These are phyloP conservation scores for Crotalus viridis DNA, from an alignment of 2,113 vertebrate genomes.

Conservation along the genomic window DNA sequence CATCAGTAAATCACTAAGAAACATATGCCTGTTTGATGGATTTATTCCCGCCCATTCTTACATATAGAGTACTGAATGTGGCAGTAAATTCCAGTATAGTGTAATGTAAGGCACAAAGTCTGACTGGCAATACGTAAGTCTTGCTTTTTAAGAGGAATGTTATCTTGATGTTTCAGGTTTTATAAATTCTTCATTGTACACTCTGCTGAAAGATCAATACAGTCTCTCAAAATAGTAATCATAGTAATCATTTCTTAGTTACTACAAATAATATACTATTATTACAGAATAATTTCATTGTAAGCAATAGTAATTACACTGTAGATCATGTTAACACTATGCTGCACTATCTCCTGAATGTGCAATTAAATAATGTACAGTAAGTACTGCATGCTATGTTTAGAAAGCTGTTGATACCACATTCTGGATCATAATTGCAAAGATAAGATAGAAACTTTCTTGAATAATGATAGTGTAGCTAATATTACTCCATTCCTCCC, in stretches of 20 bases:
- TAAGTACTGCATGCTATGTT: constrained; percentile 62
- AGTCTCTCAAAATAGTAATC: constrained; percentile 54
- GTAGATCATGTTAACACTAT: constrained; percentile 65
- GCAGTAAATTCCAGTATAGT: constrained; percentile 23
- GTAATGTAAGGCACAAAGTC: constrained; percentile 32
- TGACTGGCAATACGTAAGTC: constrained; percentile 43
- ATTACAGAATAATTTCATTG: constrained; percentile 65
- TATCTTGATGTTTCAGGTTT: constrained; percentile 49
- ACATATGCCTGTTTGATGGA: not conserved
- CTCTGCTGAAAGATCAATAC: constrained; percentile 53
- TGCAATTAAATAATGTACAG: constrained; percentile 65
- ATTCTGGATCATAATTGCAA: constrained; percentile 68
- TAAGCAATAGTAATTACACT: constrained; percentile 71
- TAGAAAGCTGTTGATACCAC: constrained; percentile 69
- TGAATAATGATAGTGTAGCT: constrained; percentile 52
- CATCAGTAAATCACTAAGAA: constrained; percentile 1
- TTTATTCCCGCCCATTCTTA: constrained; percentile 14
- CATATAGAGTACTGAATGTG: constrained; percentile 4
- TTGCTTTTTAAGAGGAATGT: constrained; percentile 32
- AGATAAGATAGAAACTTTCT: constrained; percentile 59
- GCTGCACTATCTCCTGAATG: constrained; percentile 69
- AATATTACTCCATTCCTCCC: constrained; percentile 47
- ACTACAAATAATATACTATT: constrained; percentile 65
- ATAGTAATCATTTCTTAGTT: constrained; percentile 63
- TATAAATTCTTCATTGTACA: constrained; percentile 23